Evolutionary conservation across 1,140 invertebrate genomes (phyloP).

Genomic region (Penaeus indicus): DNA sequence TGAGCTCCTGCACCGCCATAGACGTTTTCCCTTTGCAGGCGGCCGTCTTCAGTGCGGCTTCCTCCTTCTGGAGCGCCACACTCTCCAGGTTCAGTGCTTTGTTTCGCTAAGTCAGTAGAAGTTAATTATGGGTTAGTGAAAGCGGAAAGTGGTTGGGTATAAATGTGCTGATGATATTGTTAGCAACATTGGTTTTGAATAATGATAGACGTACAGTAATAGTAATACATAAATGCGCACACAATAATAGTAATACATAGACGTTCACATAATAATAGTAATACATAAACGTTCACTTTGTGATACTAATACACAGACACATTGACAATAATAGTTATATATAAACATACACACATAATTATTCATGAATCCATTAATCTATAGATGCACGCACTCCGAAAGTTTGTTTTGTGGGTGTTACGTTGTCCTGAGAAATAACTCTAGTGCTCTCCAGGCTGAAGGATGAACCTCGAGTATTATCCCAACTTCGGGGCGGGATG

Average conservation of each 20-base stretch:
- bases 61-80: constrained; percentile 41
- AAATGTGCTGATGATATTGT: no score
- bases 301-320: neutral
- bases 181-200: no score
- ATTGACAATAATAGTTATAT: neutral
- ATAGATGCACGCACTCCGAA: neutral
- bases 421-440: neutral
- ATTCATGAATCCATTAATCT: constrained; percentile 24
- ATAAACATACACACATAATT: constrained; percentile 11
- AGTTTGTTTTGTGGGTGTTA: neutral
- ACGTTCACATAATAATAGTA: neutral
- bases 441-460: constrained; percentile 25
- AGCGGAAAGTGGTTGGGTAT: no score
- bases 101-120: no score
- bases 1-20: constrained; percentile 16
- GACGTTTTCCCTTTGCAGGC: constrained; percentile 50
- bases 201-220: neutral
- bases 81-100: constrained; percentile 21
- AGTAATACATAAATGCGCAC: neutral
- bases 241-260: neutral
- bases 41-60: constrained; percentile 13
- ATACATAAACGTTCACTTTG: neutral
- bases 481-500: constrained; percentile 57
- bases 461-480: constrained; percentile 35
- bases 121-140: no score